Base-by-base conservation (phyloP, 92 coral and sea anemone species). In the Porites cylindrica region DNA sequence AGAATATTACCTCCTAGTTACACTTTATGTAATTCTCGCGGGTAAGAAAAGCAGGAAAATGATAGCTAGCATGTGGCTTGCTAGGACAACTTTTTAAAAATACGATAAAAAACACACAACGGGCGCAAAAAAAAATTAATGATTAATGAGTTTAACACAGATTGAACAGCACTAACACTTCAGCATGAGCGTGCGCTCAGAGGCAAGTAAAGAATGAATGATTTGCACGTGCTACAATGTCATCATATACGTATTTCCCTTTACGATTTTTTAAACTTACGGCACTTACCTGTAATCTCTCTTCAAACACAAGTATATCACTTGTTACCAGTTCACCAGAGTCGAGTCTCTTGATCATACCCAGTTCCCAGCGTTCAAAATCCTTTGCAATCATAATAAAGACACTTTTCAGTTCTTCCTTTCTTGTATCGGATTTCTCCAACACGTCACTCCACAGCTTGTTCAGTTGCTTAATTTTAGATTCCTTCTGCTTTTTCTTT, bases 401-500 rank as follows among this genome's bases (percentile, higher is more conserved):
- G 65, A 97, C 98, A 21, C 98, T 93, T 89, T 94, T 95, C 80
- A 97, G 93, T 70, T 97, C 99, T 80, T 88, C 96, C 70, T 93
- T 91, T 8, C 96, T 87, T 56, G 67, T 83, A 56, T 91, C 92
- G 23, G 96, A 91, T 83, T 86, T 89, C 80, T 94, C 83, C 70
- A 76, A 75, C 65, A 97, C 97, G 53, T 93, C 99, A 65, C 88
- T 95, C 99, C 99, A 97, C 23, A 94, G 84, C 71, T 92, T 95
- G 94, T 97, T 97, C 32, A 97, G 78, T 75, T 97, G 96, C 77
- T 97, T 96, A 20, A 97, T 76, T 66, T 97, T 97, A 51, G 96
- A 93, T 69, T 97, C 99, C 74, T 97, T 97, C 52, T 93, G 96
- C 81, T 97, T 97, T 94, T 95, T 96, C 88, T 97, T 97, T 90